A percentile compares a stretch with the other conserved stretches of the same genome.
phyloP scores from a whole-genome alignment of 2,113 vertebrate species.

The Zeus faber region DNA sequence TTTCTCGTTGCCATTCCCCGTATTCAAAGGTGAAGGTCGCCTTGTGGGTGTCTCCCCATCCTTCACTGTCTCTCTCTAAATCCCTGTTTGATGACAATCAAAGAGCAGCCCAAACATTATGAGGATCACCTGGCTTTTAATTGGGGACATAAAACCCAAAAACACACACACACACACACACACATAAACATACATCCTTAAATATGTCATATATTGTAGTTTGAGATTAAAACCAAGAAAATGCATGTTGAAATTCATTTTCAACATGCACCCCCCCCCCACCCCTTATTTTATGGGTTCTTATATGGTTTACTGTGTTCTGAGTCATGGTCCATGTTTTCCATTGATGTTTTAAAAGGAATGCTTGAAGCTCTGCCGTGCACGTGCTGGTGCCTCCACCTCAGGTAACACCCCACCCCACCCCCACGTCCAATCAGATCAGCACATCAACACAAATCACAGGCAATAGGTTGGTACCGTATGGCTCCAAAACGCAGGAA shows the following conservation, averaged over 20 bases:
- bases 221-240: neutral
- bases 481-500: slow-evolving; percentile 14
- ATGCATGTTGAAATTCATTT: too few relatives aligned
- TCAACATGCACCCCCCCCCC: too few relatives aligned
- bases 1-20: too few relatives aligned
- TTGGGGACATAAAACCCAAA: neutral
- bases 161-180: neutral
- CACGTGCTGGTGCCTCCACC: slow-evolving; percentile 9
- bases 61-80: neutral
- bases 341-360: slow-evolving; percentile 15
- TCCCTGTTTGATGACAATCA: too few relatives aligned
- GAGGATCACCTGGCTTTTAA: too few relatives aligned
- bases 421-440: slow-evolving; percentile 21
- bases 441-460: slow-evolving; percentile 49
- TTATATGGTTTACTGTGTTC: too few relatives aligned
- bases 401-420: slow-evolving; percentile 1
- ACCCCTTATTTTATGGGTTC: too few relatives aligned
- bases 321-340: slow-evolving; percentile 21
- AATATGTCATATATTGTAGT: neutral
- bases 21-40: too few relatives aligned
- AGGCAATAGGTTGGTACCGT: slow-evolving; percentile 36
- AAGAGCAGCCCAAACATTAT: neutral
- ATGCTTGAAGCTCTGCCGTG: slow-evolving; percentile 18
- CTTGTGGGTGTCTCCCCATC: neutral
- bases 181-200: neutral